These are phyloP conservation scores for Labeo catla DNA, from an alignment of 2,113 vertebrate species.

Conservation along the genomic window DNA sequence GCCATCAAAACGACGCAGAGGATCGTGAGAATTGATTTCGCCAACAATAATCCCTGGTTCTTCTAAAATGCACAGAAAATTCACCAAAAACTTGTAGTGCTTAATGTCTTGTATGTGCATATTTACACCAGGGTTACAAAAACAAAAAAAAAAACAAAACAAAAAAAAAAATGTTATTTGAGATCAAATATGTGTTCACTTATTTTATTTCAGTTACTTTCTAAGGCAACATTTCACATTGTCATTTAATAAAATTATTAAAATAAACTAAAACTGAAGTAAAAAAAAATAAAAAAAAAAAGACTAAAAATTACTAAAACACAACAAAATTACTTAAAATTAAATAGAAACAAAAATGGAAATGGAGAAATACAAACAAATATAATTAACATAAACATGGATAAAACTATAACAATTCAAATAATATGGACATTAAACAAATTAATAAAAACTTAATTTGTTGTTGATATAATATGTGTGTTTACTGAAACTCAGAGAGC, in stretches of 20 bases:
- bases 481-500: not conserved
- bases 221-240: not conserved
- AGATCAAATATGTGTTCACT: no score
- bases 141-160: no score
- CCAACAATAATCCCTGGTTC: constrained; percentile 84
- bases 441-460: no score
- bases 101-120: not conserved
- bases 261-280: not conserved
- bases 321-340: not conserved
- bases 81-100: not conserved
- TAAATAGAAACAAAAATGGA: not conserved
- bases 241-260: not conserved
- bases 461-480: not conserved
- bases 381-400: no score
- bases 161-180: no score
- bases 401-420: no score
- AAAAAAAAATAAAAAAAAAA: not conserved
- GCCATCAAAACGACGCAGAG: constrained; percentile 84
- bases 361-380: no score
- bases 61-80: constrained; percentile 65
- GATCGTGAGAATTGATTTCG: constrained; percentile 78
- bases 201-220: not conserved
- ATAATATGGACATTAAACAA: no score
- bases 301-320: not conserved
- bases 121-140: not conserved